Base-by-base conservation (phyloP, 2,113 vertebrate species). In the Recurvirostra avosetta region DNA sequence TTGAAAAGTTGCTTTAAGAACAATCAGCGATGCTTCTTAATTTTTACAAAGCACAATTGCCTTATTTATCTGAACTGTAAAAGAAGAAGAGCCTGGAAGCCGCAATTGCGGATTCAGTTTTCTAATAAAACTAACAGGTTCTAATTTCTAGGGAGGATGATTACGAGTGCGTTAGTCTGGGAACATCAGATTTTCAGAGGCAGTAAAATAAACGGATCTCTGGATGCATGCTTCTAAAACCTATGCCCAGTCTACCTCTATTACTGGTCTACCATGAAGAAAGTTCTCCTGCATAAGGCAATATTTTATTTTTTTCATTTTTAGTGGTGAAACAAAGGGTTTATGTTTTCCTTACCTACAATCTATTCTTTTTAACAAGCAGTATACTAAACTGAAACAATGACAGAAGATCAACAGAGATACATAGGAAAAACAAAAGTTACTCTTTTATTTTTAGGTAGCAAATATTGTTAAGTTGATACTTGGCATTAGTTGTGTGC, bases 241-340 rank as follows among this genome's bases (percentile, higher is more conserved):
- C 10, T 56, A 4, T 30, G 11, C 4, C 6, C 26, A 22, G 0
- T 34, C 3, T 83, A 62, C 43, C 36, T 11, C 9, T 56, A 1
- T 26, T 70, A 45, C 23, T 86, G 8, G 20, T 79, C 27, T 76
- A n/a, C 11, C 1, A 1, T 38, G 34, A 53, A 63, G 27, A 52
- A 91, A 75, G 30, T 27, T 87, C 10, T 71, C 20, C 32, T 58
- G 25, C 30, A 43, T 26, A 36, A 67, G 18, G 29, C 32, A n/a
- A 5, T 15, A 5, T 5, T 73, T 30, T 63, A 25, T 19, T 67
- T 29, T 45, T 34, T 73, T 34, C 59, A 25, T 19, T 56, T 56
- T 27, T 11, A 58, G 71, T 0, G 8, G 8, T 52, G 16, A 50
- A 66, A 52, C 27, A 36, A 38, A 76, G 21, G 9, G 0, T 25